A percentile compares a stretch with the other conserved stretches of the same genome.
These are phyloP conservation scores for Dermatemys mawii DNA, from an alignment of 2,113 vertebrate genomes.

Conservation along the genomic window DNA sequence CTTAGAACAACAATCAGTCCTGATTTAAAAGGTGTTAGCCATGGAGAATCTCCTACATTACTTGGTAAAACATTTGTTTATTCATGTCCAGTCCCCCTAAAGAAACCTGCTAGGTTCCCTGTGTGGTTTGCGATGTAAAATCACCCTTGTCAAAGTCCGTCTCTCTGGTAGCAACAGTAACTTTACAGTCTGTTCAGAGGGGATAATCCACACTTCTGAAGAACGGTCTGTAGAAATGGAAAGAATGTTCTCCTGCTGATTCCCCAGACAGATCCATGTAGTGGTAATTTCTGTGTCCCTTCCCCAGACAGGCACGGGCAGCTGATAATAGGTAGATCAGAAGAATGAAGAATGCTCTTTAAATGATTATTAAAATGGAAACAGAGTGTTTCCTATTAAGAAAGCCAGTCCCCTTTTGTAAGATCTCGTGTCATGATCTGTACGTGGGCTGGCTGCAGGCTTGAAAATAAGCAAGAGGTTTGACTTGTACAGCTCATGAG, in stretches of 20 bases:
- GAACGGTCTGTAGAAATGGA: neutral
- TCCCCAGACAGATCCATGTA: rapidly evolving
- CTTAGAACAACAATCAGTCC: neutral
- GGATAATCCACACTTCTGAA: rapidly evolving
- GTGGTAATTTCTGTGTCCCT: neutral
- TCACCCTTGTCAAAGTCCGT: rapidly evolving
- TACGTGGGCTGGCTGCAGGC: neutral
- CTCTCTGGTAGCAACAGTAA: rapidly evolving
- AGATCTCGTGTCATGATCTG: neutral
- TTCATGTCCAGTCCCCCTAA: rapidly evolving
- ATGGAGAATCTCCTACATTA: rapidly evolving
- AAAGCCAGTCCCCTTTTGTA: neutral
- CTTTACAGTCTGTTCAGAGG: neutral
- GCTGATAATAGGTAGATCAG: rapidly evolving
- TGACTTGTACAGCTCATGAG: neutral
- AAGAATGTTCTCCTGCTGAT: rapidly evolving
- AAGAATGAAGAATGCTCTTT: neutral
- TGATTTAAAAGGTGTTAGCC: too few species aligned
- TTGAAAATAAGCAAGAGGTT: neutral
- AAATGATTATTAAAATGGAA: neutral
- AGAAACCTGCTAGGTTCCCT: rapidly evolving
- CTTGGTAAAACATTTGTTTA: neutral
- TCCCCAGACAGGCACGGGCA: rapidly evolving
- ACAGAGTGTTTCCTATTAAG: neutral
- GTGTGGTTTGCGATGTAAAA: neutral